These are phyloP conservation scores for Drosophila arawakana DNA, from an alignment of 1,140 invertebrate species.

Conservation along the genomic window DNA sequence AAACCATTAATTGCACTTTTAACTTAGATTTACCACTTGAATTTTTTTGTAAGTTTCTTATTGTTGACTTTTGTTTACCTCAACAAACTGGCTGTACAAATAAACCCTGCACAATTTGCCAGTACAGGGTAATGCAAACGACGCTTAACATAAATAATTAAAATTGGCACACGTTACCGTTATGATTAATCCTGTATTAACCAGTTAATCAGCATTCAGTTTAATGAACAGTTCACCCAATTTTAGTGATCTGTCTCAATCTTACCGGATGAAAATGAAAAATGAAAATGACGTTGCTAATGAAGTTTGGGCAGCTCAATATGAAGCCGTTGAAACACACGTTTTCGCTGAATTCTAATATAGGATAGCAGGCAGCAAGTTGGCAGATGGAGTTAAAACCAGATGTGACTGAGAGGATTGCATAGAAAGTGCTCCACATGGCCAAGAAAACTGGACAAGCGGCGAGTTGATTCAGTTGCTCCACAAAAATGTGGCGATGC, in stretches of 20 bases:
- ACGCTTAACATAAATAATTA: not conserved
- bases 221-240: constrained; percentile 5
- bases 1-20: not conserved
- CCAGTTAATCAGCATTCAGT: not conserved
- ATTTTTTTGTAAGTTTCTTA: no score
- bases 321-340: not conserved
- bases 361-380: not conserved
- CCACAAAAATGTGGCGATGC: constrained; percentile 32
- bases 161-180: not conserved
- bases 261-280: not conserved
- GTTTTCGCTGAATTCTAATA: constrained; percentile 1
- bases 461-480: constrained; percentile 29
- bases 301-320: not conserved
- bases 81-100: no score
- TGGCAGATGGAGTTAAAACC: not conserved
- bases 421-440: constrained; percentile 52
- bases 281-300: not conserved
- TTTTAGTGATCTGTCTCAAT: constrained; percentile 5
- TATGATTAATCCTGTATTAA: not conserved
- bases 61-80: no score
- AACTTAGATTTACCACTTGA: no score
- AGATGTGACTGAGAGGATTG: not conserved
- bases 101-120: no score
- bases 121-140: not conserved
- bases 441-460: constrained; percentile 2